Evolutionary conservation across 2,888 invertebrate genomes (phyloP).

Genomic region (Terebella lapidaria): DNA sequence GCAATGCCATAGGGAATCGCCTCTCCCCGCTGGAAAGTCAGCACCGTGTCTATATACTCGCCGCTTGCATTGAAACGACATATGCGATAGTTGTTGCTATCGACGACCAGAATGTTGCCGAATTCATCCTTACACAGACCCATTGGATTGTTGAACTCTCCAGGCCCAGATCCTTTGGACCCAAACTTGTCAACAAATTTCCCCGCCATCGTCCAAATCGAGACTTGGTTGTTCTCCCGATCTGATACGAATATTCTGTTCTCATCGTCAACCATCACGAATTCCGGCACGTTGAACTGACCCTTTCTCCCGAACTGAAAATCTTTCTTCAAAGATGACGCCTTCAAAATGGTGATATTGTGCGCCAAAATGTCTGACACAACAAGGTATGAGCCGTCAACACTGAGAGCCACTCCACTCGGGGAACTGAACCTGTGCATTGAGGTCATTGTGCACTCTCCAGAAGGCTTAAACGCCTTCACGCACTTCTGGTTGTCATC

Average conservation of each 20-base stretch:
- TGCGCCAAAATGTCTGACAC: background rate
- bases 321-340: background rate
- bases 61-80: conserved; percentile 1
- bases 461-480: background rate
- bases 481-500: background rate
- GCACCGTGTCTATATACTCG: background rate
- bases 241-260: background rate
- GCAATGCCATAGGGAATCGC: conserved; percentile 1
- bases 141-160: background rate
- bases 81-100: conserved; percentile 3
- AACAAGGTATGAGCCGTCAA: background rate
- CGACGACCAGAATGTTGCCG: conserved; percentile 8
- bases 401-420: background rate
- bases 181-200: background rate
- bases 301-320: background rate
- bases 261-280: background rate
- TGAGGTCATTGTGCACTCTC: background rate
- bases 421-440: background rate
- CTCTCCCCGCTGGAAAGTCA: background rate
- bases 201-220: background rate
- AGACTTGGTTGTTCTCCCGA: background rate
- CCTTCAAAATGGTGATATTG: background rate
- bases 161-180: background rate
- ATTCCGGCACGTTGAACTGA: background rate
- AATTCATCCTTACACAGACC: background rate